Evolutionary conservation across 1,140 invertebrate genomes (phyloP).

Genomic region (Drosophila ercepeae): DNA sequence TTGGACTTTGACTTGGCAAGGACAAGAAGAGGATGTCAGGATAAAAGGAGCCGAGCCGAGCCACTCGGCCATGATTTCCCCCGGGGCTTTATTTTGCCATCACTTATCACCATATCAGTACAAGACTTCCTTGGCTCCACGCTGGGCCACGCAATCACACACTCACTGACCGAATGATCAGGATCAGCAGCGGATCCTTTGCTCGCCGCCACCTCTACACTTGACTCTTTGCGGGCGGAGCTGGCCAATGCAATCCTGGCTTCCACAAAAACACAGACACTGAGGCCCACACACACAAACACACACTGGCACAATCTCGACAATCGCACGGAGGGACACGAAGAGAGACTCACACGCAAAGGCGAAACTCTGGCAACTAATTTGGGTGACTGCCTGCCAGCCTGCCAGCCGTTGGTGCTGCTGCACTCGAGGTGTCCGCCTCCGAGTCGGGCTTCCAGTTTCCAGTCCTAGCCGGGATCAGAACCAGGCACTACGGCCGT

Average conservation of each 20-base stretch:
- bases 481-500: constrained; percentile 9
- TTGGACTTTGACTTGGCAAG: constrained; percentile 34
- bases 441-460: constrained; percentile 27
- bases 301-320: neutral
- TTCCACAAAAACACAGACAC: constrained; percentile 24
- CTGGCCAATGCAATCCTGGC: constrained; percentile 29
- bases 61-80: constrained; percentile 79
- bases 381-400: constrained; percentile 67
- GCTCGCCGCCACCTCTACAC: constrained; percentile 14
- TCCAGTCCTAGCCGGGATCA: constrained; percentile 38
- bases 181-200: constrained; percentile 13
- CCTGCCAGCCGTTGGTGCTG: constrained; percentile 34
- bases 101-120: constrained; percentile 72
- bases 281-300: constrained; percentile 13
- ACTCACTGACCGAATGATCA: constrained; percentile 16
- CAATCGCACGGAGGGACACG: constrained; percentile 15
- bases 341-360: constrained; percentile 66
- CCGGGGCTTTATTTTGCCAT: constrained; percentile 58
- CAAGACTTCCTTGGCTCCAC: neutral
- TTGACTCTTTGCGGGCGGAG: constrained; percentile 13
- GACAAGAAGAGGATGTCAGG: constrained; percentile 23
- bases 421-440: constrained; percentile 39
- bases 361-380: constrained; percentile 80
- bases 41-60: constrained; percentile 19
- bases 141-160: constrained; percentile 5